Evolutionary conservation across 2,113 vertebrate species (phyloP).

Genomic region (Actenoides lindsayi): DNA sequence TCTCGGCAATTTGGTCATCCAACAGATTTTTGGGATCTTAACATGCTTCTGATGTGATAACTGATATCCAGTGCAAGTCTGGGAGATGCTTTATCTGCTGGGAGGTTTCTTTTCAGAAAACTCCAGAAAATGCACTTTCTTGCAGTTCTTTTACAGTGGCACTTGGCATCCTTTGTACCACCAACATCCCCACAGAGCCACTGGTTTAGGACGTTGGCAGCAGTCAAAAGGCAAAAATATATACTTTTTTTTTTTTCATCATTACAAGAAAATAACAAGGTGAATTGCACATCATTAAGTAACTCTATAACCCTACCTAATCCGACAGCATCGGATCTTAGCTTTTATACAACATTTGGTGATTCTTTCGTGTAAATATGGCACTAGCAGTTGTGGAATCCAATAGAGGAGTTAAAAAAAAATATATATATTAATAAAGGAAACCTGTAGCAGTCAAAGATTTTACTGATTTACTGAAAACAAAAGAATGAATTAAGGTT

Average conservation of each 20-base stretch:
- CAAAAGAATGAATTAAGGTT: constrained; percentile 75
- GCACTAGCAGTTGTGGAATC: constrained; percentile 74
- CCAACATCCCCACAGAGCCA: not conserved
- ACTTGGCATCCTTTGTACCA: constrained; percentile 37
- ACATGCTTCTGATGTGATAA: constrained; percentile 38
- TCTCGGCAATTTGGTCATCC: constrained; percentile 61
- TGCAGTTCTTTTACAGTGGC: constrained; percentile 53
- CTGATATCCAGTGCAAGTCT: constrained; percentile 5
- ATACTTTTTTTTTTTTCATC: constrained; percentile 50
- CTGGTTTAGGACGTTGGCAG: constrained; percentile 34
- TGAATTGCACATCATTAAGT: constrained; percentile 48
- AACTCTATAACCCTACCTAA: constrained; percentile 59
- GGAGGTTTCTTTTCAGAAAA: constrained; percentile 73
- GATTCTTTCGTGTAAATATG: constrained; percentile 76
- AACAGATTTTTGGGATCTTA: constrained; percentile 44
- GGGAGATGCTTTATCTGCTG: constrained; percentile 65
- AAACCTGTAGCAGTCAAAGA: constrained; percentile 82
- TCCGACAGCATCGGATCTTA: constrained; percentile 62
- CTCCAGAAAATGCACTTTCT: constrained; percentile 55
- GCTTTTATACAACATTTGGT: constrained; percentile 73
- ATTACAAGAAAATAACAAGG: constrained; percentile 41
- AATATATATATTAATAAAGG: constrained; percentile 80
- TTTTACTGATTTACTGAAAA: constrained; percentile 82
- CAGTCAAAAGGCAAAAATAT: constrained; percentile 58
- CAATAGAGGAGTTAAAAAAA: constrained; percentile 67